Evolutionary conservation across 2,113 vertebrate genomes (phyloP), one percentile per base, ranked within the genome.

Genomic region (Damaliscus lunatus): DNA sequence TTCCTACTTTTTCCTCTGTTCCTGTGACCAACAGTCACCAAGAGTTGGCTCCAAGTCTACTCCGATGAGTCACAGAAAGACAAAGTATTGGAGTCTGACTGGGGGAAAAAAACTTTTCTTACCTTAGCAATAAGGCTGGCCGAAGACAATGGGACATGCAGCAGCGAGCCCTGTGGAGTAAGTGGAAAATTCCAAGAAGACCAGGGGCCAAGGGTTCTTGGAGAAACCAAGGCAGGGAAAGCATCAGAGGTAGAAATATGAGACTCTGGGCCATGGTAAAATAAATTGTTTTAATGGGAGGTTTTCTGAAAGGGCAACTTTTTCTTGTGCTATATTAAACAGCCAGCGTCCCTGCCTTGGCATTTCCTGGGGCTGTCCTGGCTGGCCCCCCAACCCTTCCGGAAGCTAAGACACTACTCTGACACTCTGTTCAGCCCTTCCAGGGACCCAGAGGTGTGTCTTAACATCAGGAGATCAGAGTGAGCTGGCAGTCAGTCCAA

Each of bases 281-380:
- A 98, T 97, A 98, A 94, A 92, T 25, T 43, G 94, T 91, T 98
- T 98, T 98, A 98, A 98, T 98, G 84, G 97, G 88, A 94, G 50
- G 33, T 85, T 95, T 97, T 92, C 90, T 83, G 94, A 96, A 97
- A 96, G 53, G 88, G 60, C 62, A 85, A 78, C 29, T 88, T 91
- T 95, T 96, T 64, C 48, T 92, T 97, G 86, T 83, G 95, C 84
- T 91, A 50, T 85, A 52, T 88, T n/a, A 53, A 97, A 97, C 60
- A 90, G 83, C 50, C 92, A 86, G 77, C 74, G 91, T 84, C 67
- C 25, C 80, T 87, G 93, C 67, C 64, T 85, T 91, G 77, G 36
- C 40, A 59, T 94, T 85, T 93, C 52, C 93, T 87, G 59, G 89
- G 50, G 36, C 29, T 78, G 19, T 6, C 15, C 50, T 52, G 74